A percentile compares a stretch with the other conserved stretches of the same genome.
Conservation (phyloP, 2,113 vertebrate genomes). For the Campylomormyrus tamandua region DNA sequence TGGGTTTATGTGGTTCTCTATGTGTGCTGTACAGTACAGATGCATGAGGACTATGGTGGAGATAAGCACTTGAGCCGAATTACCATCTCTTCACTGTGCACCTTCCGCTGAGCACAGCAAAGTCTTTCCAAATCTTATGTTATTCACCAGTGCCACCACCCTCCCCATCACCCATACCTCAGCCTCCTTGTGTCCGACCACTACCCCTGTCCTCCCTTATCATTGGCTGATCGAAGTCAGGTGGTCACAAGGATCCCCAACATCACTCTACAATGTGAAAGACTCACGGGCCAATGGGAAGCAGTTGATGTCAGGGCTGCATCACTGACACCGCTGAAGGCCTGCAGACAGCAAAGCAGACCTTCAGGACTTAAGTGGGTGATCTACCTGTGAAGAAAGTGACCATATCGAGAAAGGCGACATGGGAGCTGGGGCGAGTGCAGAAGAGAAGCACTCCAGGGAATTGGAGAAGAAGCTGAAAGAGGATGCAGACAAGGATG, state of each 20-base stretch:
- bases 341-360: conserved; percentile 36
- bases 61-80: conserved; percentile 63
- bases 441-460: conserved; percentile 88
- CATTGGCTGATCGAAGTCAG: conserved; percentile 58
- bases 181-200: conserved; percentile 37
- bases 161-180: conserved; percentile 43
- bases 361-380: conserved; percentile 34
- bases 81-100: conserved; percentile 33
- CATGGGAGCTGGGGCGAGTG: conserved; percentile 93
- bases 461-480: conserved; percentile 96
- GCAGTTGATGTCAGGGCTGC: conserved; percentile 42
- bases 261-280: conserved; percentile 61
- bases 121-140: conserved; percentile 53
- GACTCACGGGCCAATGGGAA: conserved; percentile 35
- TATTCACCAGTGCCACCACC: conserved; percentile 42
- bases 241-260: conserved; percentile 55
- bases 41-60: conserved; percentile 32
- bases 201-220: conserved; percentile 71
- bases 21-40: conserved; percentile 24
- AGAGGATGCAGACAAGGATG: conserved; percentile 90
- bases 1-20: conserved; percentile 1
- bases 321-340: conserved; percentile 32
- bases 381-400: conserved; percentile 25
- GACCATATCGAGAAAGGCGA: conserved; percentile 39
- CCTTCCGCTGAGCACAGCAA: conserved; percentile 74